phyloP scores from a whole-genome alignment of 2,113 vertebrate genomes.

The Penelope pileata region DNA sequence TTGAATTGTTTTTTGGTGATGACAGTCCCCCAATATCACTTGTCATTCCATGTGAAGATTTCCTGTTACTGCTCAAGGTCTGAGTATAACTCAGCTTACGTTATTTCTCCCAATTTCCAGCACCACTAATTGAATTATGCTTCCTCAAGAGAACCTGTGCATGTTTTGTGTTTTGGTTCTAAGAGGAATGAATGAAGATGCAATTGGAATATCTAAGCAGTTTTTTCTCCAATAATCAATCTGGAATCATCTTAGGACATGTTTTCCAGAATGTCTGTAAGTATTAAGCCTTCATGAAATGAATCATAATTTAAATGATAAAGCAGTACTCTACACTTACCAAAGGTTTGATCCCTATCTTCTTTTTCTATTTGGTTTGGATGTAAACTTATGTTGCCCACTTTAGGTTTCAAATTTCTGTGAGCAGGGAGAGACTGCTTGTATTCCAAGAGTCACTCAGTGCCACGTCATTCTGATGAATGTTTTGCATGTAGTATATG shows the following conservation, averaged over 20 bases:
- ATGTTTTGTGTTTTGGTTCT: background rate
- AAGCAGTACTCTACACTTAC: background rate
- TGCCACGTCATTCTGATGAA: background rate
- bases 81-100: background rate
- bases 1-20: background rate
- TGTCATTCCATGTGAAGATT: background rate
- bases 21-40: accelerated
- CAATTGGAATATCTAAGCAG: background rate
- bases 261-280: background rate
- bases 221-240: background rate
- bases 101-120: background rate
- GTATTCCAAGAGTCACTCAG: background rate
- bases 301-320: background rate
- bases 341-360: background rate
- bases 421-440: background rate
- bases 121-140: background rate
- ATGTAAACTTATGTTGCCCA: background rate
- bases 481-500: background rate
- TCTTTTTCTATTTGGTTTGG: background rate
- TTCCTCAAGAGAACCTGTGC: background rate
- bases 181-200: background rate
- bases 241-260: background rate
- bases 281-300: background rate
- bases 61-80: background rate
- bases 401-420: background rate